Evolutionary conservation across 2,113 vertebrate species (phyloP).

Genomic region (Eubucco bourcierii): DNA sequence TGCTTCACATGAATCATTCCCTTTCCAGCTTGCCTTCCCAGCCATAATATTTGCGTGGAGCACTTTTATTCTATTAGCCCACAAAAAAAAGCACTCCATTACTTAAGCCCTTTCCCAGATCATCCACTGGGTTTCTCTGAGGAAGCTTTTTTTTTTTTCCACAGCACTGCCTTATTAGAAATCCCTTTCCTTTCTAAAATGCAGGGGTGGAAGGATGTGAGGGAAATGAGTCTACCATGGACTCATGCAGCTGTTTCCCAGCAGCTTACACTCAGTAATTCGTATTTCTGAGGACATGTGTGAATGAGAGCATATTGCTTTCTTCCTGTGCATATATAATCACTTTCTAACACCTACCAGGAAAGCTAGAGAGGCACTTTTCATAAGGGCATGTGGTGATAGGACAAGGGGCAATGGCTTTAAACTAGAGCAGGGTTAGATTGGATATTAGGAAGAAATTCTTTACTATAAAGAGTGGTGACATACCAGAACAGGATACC

Average conservation of each 20-base stretch:
- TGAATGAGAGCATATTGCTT: background rate
- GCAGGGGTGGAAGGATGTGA: background rate
- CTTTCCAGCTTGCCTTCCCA: conserved; percentile 46
- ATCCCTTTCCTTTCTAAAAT: conserved; percentile 47
- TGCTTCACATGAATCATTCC: conserved; percentile 64
- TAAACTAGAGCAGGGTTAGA: too few species aligned
- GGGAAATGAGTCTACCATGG: background rate
- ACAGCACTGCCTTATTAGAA: conserved; percentile 9
- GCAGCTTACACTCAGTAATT: background rate
- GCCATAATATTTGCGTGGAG: conserved; percentile 48
- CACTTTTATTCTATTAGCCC: conserved; percentile 56
- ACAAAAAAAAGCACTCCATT: conserved; percentile 46
- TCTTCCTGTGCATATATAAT: fast-evolving
- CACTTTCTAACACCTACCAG: too few species aligned
- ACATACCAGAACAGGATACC: too few species aligned
- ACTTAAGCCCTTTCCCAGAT: conserved; percentile 55
- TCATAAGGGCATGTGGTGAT: too few species aligned
- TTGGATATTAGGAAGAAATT: too few species aligned
- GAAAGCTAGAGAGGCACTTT: too few species aligned
- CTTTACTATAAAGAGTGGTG: too few species aligned
- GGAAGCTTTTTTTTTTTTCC: conserved; percentile 61
- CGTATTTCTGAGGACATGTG: background rate
- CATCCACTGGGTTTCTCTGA: conserved; percentile 38
- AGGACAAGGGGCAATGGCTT: too few species aligned
- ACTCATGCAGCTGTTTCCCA: conserved; percentile 13